Percentiles rank a stretch among this genome's conserved stretches.
phyloP scores from a whole-genome alignment of 2,113 vertebrate species.

The Enhydra lutris region DNA sequence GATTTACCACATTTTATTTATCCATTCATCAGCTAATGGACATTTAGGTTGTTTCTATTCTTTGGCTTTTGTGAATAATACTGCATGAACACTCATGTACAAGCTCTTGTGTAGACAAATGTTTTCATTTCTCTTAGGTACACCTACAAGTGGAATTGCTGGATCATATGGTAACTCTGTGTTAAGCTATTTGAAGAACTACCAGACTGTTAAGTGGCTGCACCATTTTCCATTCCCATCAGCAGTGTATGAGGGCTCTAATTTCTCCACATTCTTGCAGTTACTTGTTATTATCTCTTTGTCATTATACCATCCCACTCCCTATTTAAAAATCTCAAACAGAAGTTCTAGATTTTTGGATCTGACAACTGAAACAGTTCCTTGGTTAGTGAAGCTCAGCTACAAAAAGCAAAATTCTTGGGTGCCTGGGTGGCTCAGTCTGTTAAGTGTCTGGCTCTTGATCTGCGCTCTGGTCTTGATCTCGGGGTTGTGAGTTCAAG shows the following conservation, averaged over 20 bases:
- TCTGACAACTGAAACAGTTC: not conserved
- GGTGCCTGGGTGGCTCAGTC: not conserved
- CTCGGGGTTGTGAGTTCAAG: not conserved
- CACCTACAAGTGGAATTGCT: not conserved
- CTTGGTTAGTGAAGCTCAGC: not conserved
- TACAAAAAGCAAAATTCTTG: not conserved
- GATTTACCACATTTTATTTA: not conserved
- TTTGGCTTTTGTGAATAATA: not conserved
- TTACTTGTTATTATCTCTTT: not conserved
- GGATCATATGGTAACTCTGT: not conserved
- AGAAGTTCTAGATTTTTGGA: not conserved
- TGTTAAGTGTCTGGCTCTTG: not conserved
- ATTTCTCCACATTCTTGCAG: not conserved
- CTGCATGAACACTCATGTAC: not conserved
- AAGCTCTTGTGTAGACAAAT: not conserved
- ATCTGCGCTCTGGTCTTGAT: not conserved
- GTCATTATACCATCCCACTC: not conserved
- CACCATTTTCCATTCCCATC: not conserved
- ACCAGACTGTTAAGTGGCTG: not conserved
- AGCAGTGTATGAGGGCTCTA: not conserved
- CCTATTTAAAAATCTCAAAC: not conserved
- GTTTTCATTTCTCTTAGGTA: conserved; percentile 12
- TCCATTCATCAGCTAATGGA: not conserved
- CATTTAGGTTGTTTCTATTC: not conserved
- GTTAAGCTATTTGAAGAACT: not conserved